These are phyloP conservation scores for Solea solea DNA, from an alignment of 2,113 vertebrate genomes.

Conservation along the genomic window DNA sequence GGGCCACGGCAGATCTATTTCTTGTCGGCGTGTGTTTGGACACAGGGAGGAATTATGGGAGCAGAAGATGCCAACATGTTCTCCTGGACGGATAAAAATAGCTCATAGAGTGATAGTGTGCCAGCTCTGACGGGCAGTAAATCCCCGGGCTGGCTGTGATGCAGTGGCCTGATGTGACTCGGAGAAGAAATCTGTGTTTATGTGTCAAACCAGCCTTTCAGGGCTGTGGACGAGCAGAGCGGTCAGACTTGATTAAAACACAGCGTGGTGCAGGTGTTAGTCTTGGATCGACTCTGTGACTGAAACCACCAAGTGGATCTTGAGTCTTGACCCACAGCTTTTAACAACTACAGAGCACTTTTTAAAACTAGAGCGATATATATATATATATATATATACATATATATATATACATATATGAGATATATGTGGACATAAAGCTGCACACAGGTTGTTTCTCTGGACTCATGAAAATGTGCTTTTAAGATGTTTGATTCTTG, in stretches of 20 bases:
- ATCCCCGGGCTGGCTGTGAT: neutral
- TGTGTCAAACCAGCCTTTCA: constrained; percentile 30
- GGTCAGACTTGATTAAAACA: neutral
- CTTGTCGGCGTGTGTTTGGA: constrained; percentile 60
- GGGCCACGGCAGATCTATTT: constrained; percentile 37
- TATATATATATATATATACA: no score
- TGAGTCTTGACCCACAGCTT: no score
- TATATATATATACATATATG: no score
- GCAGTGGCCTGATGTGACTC: constrained; percentile 13
- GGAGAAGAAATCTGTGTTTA: constrained; percentile 23
- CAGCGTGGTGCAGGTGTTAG: neutral
- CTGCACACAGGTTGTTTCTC: no score
- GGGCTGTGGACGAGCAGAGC: neutral
- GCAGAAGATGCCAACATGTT: constrained; percentile 33
- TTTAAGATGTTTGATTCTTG: no score
- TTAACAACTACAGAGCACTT: no score
- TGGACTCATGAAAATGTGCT: no score
- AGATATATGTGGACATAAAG: no score
- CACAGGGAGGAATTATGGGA: constrained; percentile 59
- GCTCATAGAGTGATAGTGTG: constrained; percentile 4
- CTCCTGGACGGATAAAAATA: constrained; percentile 54
- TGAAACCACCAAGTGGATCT: no score
- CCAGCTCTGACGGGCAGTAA: constrained; percentile 4
- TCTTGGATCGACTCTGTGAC: neutral
- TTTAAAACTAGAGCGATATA: no score